Evolutionary conservation across 2,888 invertebrate genomes (phyloP).

Genomic region (Trypoxylon attenuatum): DNA sequence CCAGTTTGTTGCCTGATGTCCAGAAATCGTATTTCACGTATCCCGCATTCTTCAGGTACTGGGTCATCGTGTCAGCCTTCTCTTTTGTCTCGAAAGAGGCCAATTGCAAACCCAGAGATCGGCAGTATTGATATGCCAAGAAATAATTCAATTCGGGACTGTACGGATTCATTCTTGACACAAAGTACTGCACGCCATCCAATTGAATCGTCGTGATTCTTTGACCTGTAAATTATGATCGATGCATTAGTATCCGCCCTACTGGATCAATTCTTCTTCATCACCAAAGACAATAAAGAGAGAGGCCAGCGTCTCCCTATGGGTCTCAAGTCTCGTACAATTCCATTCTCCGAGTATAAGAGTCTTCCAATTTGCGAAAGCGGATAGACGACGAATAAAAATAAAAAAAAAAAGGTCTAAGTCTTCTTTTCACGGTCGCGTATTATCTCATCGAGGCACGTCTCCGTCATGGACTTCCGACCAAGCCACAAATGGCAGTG

Average conservation of each 20-base stretch:
- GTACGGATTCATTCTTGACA: slow-evolving; percentile 91
- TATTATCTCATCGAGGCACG: slow-evolving; percentile 55
- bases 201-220: slow-evolving; percentile 91
- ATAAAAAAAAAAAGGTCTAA: slow-evolving; percentile 21
- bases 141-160: slow-evolving; percentile 91
- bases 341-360: neutral
- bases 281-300: no score
- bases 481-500: slow-evolving; percentile 59
- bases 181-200: slow-evolving; percentile 90
- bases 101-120: slow-evolving; percentile 88
- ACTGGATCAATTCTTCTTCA: neutral
- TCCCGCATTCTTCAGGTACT: slow-evolving; percentile 88
- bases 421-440: slow-evolving; percentile 12
- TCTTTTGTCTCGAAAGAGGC: slow-evolving; percentile 91
- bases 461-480: slow-evolving; percentile 59
- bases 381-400: neutral
- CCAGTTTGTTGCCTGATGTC: slow-evolving; percentile 91
- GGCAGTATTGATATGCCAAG: slow-evolving; percentile 91
- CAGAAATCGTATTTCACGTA: slow-evolving; percentile 90
- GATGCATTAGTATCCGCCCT: no score
- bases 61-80: slow-evolving; percentile 89
- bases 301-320: neutral
- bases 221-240: slow-evolving; percentile 83
- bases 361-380: neutral
- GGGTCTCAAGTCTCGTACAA: neutral